phyloP scores from a whole-genome alignment of 2,888 invertebrate genomes.

The Diabrotica balteata region DNA sequence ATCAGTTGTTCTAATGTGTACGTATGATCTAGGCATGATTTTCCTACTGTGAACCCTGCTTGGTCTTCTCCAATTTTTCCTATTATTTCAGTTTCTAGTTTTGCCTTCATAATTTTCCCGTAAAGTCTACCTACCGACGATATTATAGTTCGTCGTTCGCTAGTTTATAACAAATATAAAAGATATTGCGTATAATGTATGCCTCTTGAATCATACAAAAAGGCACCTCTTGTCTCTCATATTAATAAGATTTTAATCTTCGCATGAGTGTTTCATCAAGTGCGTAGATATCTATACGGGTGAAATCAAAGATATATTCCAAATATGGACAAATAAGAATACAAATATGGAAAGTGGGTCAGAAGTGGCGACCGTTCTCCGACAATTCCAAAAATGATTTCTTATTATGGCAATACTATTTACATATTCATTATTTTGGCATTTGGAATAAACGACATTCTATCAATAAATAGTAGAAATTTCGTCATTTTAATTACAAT shows the following conservation, averaged over 20 bases:
- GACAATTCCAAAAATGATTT: slow-evolving; percentile 27
- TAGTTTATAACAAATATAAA: too few relatives aligned
- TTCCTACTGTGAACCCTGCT: too few relatives aligned
- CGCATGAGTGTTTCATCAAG: slow-evolving; percentile 18
- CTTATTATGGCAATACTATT: slow-evolving; percentile 23
- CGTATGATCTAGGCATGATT: too few relatives aligned
- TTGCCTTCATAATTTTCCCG: too few relatives aligned
- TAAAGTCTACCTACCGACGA: too few relatives aligned
- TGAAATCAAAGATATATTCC: slow-evolving; percentile 25
- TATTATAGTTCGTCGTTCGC: too few relatives aligned
- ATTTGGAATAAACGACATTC: slow-evolving; percentile 22
- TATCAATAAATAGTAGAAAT: slow-evolving; percentile 14
- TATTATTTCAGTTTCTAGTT: too few relatives aligned
- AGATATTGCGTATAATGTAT: too few relatives aligned
- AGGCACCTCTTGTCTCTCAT: background rate
- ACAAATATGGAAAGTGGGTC: slow-evolving; percentile 28
- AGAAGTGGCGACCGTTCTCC: slow-evolving; percentile 23
- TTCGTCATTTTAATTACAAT: slow-evolving; percentile 22
- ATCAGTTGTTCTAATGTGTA: too few relatives aligned
- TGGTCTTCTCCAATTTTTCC: too few relatives aligned
- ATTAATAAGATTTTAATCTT: slow-evolving; percentile 10
- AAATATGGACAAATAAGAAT: slow-evolving; percentile 28
- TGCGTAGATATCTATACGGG: slow-evolving; percentile 20
- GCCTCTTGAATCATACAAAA: too few relatives aligned
- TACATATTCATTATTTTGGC: slow-evolving; percentile 28